Evolutionary conservation across 1,140 invertebrate genomes (phyloP), one percentile per base, ranked within the genome.

Genomic region (Eumeta japonica): DNA sequence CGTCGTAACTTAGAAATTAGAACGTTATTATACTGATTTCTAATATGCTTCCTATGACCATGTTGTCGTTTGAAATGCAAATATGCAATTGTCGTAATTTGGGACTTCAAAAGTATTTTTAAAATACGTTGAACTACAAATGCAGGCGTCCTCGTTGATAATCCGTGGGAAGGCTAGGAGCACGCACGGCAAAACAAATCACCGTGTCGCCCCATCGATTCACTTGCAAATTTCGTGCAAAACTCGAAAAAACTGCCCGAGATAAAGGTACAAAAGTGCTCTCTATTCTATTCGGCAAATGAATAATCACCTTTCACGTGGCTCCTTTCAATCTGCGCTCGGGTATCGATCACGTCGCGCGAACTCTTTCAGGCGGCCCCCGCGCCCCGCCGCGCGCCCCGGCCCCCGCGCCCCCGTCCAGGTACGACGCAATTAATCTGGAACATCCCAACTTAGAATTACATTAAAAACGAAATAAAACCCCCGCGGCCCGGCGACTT

Each of bases 261-360:
- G 67, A 66, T 74, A 71, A 74, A 70, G 70, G 62, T 64, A 74
- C 66, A 70, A 72, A 72, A 70, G 67, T 74, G 57, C 52, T 70
- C 34, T 19, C 70, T 72, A 74, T 74, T 74, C 70, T 74, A 72
- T 66, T 74, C 65, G 63, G 57, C 63, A 70, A 64, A 74, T 74
- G 70, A 74, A 74, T 74, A 74, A 74, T 74, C 66, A 66, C 70
- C 67, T 62, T 66, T 70, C 67, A 66, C 62, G 67, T 67, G 52
- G 61, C 61, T 68, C 70, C 65, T 74, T 74, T 72, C 70, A 74
- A 74, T 74, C 65, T 59, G 57, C 58, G 53, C 52, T 45, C 43
- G 41, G 58, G 60, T 54, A 74, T 74, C 67, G 63, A 74, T 74
- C 70, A 63, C 65, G 70, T 72, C 67, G 51, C 49, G 34, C 41